These are phyloP conservation scores for Muscicapa adusta DNA, from an alignment of 2,113 vertebrate genomes.

Conservation along the genomic window DNA sequence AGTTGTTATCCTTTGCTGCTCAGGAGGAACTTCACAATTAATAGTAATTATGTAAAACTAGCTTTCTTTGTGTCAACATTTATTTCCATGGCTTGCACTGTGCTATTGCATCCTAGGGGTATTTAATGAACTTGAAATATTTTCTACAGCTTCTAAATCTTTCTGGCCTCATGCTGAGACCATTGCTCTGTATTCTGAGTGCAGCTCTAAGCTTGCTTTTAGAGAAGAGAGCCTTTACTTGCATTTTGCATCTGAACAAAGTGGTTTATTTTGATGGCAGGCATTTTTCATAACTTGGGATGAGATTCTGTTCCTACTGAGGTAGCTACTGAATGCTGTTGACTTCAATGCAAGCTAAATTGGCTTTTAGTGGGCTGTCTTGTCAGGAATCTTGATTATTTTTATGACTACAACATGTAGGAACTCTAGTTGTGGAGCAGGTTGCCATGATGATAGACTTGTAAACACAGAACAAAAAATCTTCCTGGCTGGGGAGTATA, in stretches of 20 bases:
- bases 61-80: constrained; percentile 1
- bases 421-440: not conserved
- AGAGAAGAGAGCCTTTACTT: not conserved
- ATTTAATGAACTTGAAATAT: constrained; percentile 32
- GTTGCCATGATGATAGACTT: not conserved
- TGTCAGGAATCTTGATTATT: not conserved
- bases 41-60: constrained; percentile 1
- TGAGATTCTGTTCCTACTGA: not conserved
- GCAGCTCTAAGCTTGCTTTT: not conserved
- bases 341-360: not conserved
- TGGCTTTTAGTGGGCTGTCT: not conserved
- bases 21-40: constrained; percentile 24
- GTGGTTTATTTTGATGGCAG: not conserved
- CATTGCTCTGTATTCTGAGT: not conserved
- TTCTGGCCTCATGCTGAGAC: not conserved
- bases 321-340: not conserved
- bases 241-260: not conserved
- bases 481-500: not conserved
- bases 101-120: not conserved
- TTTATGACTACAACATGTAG: not conserved
- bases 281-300: not conserved
- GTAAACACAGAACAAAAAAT: not conserved
- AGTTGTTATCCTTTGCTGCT: constrained; percentile 1
- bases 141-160: not conserved
- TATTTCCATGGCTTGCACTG: not conserved